Evolutionary conservation across 35 echinoderm and acorn worm genomes (phyloP).

Genomic region (Ptychodera flava): DNA sequence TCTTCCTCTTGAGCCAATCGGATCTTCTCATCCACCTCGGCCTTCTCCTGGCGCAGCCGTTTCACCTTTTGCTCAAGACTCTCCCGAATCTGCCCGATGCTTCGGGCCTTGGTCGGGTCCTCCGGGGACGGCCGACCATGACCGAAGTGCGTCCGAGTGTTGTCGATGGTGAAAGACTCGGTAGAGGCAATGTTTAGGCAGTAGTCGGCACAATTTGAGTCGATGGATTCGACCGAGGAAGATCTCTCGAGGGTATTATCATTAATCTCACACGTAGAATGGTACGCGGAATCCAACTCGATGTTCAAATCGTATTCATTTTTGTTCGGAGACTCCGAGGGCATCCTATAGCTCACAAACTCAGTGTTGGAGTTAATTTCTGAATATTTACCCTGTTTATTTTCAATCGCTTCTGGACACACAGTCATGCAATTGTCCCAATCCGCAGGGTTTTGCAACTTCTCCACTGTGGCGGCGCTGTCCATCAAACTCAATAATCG

Average conservation of each 20-base stretch:
- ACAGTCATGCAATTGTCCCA: neutral
- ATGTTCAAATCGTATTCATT: neutral
- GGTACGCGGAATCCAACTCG: neutral
- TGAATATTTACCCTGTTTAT: neutral
- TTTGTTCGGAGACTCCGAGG: neutral
- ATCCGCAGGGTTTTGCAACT: neutral
- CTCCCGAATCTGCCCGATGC: slow-evolving; percentile 46
- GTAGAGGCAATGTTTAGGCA: neutral
- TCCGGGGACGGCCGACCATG: neutral
- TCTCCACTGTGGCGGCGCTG: neutral
- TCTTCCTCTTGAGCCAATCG: slow-evolving; percentile 78
- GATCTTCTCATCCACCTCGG: slow-evolving; percentile 68
- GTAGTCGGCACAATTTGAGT: neutral
- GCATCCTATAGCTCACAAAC: neutral
- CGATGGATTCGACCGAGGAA: neutral
- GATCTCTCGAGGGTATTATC: neutral
- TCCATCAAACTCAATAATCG: slow-evolving; percentile 1
- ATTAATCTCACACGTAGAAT: neutral
- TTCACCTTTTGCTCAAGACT: slow-evolving; percentile 76
- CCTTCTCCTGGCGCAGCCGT: slow-evolving; percentile 59
- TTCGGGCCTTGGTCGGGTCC: slow-evolving; percentile 15
- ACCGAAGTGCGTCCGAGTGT: neutral
- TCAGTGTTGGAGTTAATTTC: neutral
- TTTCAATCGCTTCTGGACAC: neutral
- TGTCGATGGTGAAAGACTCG: neutral